These are phyloP conservation scores for Champsocephalus esox DNA, from an alignment of 2,797 vertebrate species.

Conservation along the genomic window DNA sequence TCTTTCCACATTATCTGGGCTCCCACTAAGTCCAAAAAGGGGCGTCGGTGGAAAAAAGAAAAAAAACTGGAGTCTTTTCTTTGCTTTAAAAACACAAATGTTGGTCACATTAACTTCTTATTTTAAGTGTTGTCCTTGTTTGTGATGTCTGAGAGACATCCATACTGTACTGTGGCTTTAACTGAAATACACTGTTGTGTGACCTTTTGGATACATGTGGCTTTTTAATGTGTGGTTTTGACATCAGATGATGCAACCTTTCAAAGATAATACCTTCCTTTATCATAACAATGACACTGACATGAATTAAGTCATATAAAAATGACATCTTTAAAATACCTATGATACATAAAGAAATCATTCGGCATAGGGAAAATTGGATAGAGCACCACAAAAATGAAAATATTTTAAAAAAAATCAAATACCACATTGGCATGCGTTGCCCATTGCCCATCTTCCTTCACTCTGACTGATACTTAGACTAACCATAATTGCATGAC, in stretches of 20 bases:
- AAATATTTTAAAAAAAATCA: conserved; percentile 33
- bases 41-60: conserved; percentile 79
- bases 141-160: conserved; percentile 25
- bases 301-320: not conserved
- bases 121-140: conserved; percentile 47
- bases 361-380: conserved; percentile 27
- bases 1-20: conserved; percentile 82
- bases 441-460: conserved; percentile 58
- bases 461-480: conserved; percentile 73
- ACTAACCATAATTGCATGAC: conserved; percentile 80
- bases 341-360: conserved; percentile 28
- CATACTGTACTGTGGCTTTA: conserved; percentile 17
- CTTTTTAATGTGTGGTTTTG: conserved; percentile 34
- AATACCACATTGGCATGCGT: conserved; percentile 49
- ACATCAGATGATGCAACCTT: conserved; percentile 5
- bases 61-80: conserved; percentile 55
- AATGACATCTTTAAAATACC: not conserved
- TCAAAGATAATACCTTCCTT: not conserved
- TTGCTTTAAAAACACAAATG: conserved; percentile 71
- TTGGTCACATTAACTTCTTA: conserved; percentile 65
- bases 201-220: not conserved
- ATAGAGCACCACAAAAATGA: conserved; percentile 36
- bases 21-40: conserved; percentile 75
- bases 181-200: not conserved
- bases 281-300: conserved; percentile 2